Base-by-base conservation (phyloP, 2,888 invertebrate genomes). In the Macaria liturata region DNA sequence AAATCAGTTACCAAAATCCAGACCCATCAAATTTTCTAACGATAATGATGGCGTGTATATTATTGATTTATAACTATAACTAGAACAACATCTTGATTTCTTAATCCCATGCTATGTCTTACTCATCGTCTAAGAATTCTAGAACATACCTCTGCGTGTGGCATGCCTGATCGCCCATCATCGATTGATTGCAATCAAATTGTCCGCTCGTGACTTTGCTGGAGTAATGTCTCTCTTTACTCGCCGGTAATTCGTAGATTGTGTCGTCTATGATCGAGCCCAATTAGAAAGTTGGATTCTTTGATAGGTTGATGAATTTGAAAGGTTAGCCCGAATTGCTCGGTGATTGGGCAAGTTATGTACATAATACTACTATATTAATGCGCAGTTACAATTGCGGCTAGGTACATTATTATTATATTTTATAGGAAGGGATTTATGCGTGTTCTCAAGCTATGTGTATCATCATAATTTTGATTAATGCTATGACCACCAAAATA, bases 181-280 rank as follows among this genome's bases (percentile, higher is more conserved):
- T 70, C 70, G 58, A 86, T 86, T 82, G 90, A 88, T 89, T 80
- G 83, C 83, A 74, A 85, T 85, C 85, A 88, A 89, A 91, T 89
- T 84, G 87, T 70, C 48, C 49, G 75, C 74, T 89, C 91, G 91
- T 91, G 91, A 91, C 88, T 78, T 53, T 55, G 68, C 74, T 65
- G 69, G 67, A 76, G 75, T 88, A 88, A 91, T 88, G 90, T 89
- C 89, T 90, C 82, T 86, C 84, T 90, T 84, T 86, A 81, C 80
- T 79, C 82, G 80, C 83, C 72, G 59, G 51, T 52, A 57, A 64
- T 52, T 55, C 59, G 55, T 30, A 59, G 58, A 60, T 61, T 63
- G 54, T 68, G 59, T 64, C 58, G 61, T 57, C 54, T 56, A 46
- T 59, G 59, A 58, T 64, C 61, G 61, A 52, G 43, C 44, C 49